Base-by-base conservation (phyloP, 2,113 vertebrate species). In the Eupsittula cactorum region DNA sequence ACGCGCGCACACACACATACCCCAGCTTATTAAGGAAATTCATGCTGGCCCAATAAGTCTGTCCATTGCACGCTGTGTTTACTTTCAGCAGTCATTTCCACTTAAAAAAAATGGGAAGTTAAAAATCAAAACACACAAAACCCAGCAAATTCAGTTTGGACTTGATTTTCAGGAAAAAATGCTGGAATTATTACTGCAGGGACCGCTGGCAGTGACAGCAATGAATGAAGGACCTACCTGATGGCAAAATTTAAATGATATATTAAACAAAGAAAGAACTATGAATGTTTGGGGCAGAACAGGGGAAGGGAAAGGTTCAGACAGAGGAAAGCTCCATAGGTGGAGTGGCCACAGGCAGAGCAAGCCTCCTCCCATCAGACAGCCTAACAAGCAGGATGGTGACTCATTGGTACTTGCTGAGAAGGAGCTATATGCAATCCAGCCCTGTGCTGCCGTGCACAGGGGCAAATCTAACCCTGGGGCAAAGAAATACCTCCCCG, bases 31-130 rank as follows among this genome's bases (percentile, higher is more conserved):
- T 94, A 97, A 96, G 95, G 93, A 73, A 44, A 95, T 96, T 93
- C 74, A 65, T 59, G 33, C 94, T 83, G 96, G 86, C 92, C 96
- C 96, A 97, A 50, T 97, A 97, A 98, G 97, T 91, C 89, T 97
- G 92, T 65, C 92, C 52, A 21, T 93, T 97, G 94, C 93, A 96
- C 96, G 97, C 93, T 92, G 96, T 96, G 95, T 95, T 96, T 97
- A 94, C 96, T 93, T 95, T 92, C 96, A 95, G 95, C 88, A 96
- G 86, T 96, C 88, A 87, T 86, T 94, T 95, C 89, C 92, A 90
- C 96, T 95, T 64, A 25, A 85, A 93, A 95, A 92, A 88, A 64
- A 46, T 25, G 52, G 77, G 88, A 78, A 44, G 24, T 64, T 31
- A 4, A 65, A 42, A 5, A 0, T 27, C 23, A 47, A 35, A 68